Evolutionary conservation across 2,113 vertebrate genomes (phyloP).

Genomic region (Scopus umbretta): DNA sequence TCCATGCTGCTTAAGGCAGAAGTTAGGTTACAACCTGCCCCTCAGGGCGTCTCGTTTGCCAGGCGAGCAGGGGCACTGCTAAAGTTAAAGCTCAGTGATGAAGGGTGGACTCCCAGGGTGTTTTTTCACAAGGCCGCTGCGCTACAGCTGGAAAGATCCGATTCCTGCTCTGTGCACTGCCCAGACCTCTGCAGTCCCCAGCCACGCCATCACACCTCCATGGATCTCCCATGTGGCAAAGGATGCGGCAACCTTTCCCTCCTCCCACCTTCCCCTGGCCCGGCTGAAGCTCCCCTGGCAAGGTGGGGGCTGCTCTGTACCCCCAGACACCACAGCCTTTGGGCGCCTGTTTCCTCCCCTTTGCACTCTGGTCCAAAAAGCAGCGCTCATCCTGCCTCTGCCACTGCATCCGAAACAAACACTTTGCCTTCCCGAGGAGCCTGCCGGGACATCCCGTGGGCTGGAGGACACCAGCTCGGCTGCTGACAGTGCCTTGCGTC

Average conservation of each 20-base stretch:
- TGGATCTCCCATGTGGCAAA: rapidly evolving
- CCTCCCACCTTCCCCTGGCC: rapidly evolving
- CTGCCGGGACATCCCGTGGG: rapidly evolving
- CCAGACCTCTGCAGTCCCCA: rapidly evolving
- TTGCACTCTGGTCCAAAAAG: rapidly evolving
- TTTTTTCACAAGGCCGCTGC: background rate
- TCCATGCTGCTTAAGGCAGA: rapidly evolving
- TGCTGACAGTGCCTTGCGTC: rapidly evolving
- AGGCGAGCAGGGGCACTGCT: rapidly evolving
- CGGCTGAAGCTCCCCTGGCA: rapidly evolving
- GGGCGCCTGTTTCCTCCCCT: rapidly evolving
- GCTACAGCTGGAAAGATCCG: background rate
- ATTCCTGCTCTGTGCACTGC: background rate
- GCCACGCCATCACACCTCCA: rapidly evolving
- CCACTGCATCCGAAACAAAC: rapidly evolving
- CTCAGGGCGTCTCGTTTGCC: background rate
- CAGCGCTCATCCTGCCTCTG: rapidly evolving
- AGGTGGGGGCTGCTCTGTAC: too few species aligned
- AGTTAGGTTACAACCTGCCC: background rate
- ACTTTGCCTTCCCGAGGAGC: rapidly evolving
- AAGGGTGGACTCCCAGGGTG: background rate
- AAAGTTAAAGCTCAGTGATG: rapidly evolving
- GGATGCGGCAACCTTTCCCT: background rate
- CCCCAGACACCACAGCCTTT: rapidly evolving
- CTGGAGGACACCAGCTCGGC: background rate